These are phyloP conservation scores for Antrozous pallidus DNA, from an alignment of 2,797 vertebrate genomes.

Conservation along the genomic window DNA sequence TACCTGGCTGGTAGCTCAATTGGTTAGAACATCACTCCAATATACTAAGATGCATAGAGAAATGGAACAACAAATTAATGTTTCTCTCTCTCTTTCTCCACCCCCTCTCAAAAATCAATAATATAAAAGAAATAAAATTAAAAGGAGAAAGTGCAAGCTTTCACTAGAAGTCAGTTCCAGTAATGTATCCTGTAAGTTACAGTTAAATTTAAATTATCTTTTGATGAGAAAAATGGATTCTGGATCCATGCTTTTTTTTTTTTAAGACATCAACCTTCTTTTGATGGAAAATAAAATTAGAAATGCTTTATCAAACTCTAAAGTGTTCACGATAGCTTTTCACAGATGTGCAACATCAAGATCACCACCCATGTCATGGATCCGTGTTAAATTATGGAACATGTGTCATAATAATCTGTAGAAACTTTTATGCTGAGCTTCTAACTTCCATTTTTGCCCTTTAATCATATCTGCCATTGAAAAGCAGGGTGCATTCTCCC, in stretches of 20 bases:
- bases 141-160: neutral
- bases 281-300: constrained; percentile 47
- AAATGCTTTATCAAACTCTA: constrained; percentile 20
- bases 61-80: neutral
- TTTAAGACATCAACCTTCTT: constrained; percentile 29
- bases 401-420: neutral
- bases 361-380: neutral
- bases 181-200: neutral
- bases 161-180: neutral
- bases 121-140: neutral
- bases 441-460: neutral
- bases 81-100: neutral
- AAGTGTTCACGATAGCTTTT: neutral
- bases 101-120: neutral
- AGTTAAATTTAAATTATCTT: constrained; percentile 32
- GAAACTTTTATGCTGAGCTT: neutral
- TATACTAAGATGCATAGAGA: neutral
- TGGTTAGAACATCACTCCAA: neutral
- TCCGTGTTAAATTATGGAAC: neutral
- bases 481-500: neutral
- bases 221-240: constrained; percentile 34
- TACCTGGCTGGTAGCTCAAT: neutral
- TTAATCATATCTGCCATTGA: neutral
- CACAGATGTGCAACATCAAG: neutral
- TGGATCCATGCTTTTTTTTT: constrained; percentile 33